Percentiles rank a stretch among this genome's conserved stretches.
Conservation (phyloP, 2,113 vertebrate genomes). For the Ctenodactylus gundi region DNA sequence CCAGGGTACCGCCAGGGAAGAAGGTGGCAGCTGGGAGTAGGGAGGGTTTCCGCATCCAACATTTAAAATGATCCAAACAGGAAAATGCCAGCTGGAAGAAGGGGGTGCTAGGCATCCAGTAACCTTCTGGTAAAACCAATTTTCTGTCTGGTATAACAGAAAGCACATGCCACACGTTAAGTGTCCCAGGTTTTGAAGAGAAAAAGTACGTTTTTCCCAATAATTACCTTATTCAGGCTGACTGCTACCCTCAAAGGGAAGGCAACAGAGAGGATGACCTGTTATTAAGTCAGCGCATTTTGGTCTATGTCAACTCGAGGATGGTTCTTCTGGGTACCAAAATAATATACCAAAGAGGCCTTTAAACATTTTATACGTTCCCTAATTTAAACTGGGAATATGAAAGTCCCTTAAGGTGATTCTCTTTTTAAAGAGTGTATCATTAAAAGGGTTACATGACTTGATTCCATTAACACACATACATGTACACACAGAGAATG, state of each 20-base stretch:
- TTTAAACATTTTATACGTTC: slow-evolving; percentile 73
- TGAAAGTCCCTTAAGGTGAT: slow-evolving; percentile 79
- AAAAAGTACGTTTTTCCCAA: slow-evolving; percentile 44
- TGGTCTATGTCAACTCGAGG: slow-evolving; percentile 72
- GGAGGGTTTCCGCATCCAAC: slow-evolving; percentile 71
- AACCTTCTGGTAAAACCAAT: slow-evolving; percentile 68
- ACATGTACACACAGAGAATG: background rate
- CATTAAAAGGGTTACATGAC: slow-evolving; percentile 78
- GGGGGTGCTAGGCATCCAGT: slow-evolving; percentile 69
- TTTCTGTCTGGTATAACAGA: slow-evolving; percentile 67
- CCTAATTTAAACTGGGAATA: slow-evolving; percentile 77
- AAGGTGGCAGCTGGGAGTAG: slow-evolving; percentile 71
- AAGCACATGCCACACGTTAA: slow-evolving; percentile 57
- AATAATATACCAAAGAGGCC: slow-evolving; percentile 77
- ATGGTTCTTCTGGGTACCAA: slow-evolving; percentile 76
- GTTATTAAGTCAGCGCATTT: slow-evolving; percentile 61
- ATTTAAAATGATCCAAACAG: slow-evolving; percentile 64
- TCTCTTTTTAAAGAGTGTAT: slow-evolving; percentile 81
- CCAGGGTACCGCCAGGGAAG: slow-evolving; percentile 67
- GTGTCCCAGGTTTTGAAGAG: slow-evolving; percentile 53
- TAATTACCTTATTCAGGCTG: slow-evolving; percentile 45
- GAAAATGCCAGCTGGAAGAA: slow-evolving; percentile 74
- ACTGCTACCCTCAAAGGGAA: slow-evolving; percentile 15
- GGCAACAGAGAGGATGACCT: slow-evolving; percentile 24
- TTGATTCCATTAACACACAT: slow-evolving; percentile 72